Percentiles rank a stretch among this genome's conserved stretches.
These are phyloP conservation scores for Spheniscus mendiculus DNA, from an alignment of 2,113 vertebrate species.

Conservation along the genomic window DNA sequence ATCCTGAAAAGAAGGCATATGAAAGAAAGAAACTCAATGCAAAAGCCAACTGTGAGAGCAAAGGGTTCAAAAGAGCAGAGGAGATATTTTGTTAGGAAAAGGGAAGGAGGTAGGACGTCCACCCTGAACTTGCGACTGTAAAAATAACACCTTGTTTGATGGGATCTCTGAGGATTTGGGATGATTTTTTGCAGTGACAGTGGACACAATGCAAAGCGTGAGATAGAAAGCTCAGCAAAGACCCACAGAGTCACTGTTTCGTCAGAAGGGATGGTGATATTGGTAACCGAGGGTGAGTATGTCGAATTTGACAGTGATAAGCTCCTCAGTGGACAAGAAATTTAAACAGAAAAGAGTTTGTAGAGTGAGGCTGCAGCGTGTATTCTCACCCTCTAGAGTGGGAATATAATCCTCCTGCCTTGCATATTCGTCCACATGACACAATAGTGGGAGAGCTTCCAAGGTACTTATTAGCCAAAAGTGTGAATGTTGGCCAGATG, in stretches of 20 bases:
- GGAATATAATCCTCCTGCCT: conserved; percentile 11
- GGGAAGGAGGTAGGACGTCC: background rate
- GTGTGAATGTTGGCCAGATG: conserved; percentile 66
- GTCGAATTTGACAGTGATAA: background rate
- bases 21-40: background rate
- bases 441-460: conserved; percentile 55
- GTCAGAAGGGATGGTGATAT: background rate
- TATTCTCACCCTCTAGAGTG: background rate
- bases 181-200: background rate
- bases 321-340: conserved; percentile 7
- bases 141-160: background rate
- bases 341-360: conserved; percentile 2
- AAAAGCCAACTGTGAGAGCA: background rate
- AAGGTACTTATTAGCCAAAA: conserved; percentile 58
- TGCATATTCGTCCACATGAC: conserved; percentile 57
- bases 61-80: background rate
- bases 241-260: background rate
- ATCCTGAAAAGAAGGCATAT: background rate
- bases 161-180: background rate
- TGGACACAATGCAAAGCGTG: background rate
- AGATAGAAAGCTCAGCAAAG: background rate
- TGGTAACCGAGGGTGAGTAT: background rate
- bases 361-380: background rate
- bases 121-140: background rate
- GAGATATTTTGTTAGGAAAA: background rate